These are phyloP conservation scores for Istiophorus platypterus DNA, from an alignment of 2,113 vertebrate genomes.

Conservation along the genomic window DNA sequence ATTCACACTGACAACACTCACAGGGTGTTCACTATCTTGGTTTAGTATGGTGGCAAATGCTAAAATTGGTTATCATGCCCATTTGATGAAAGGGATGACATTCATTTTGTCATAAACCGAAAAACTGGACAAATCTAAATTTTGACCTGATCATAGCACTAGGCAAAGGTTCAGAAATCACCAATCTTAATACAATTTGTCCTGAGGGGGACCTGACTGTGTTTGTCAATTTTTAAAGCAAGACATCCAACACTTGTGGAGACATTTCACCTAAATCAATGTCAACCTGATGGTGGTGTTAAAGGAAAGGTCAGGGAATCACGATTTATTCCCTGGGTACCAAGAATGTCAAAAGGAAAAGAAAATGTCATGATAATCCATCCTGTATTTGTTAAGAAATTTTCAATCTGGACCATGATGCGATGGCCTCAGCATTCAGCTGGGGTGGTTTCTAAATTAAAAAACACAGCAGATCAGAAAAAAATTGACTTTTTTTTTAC, in stretches of 20 bases:
- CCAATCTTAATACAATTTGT: too few relatives aligned
- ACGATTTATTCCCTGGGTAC: neutral
- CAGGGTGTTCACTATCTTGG: neutral
- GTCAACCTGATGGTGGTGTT: neutral
- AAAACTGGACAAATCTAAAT: neutral
- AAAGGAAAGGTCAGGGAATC: neutral
- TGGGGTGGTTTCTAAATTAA: constrained; percentile 15
- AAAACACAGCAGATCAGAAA: too few relatives aligned
- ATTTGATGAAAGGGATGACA: neutral
- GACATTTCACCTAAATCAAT: too few relatives aligned
- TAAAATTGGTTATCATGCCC: neutral
- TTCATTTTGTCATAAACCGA: neutral
- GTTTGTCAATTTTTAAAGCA: too few relatives aligned
- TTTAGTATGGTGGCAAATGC: neutral
- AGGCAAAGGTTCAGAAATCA: neutral
- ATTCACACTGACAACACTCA: neutral
- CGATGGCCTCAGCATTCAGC: constrained; percentile 16
- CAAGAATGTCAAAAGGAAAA: neutral
- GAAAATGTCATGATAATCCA: neutral
- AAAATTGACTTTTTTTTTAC: too few relatives aligned
- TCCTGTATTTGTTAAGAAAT: neutral
- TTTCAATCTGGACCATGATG: neutral
- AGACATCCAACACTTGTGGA: too few relatives aligned
- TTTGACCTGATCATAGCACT: neutral
- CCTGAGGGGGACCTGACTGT: too few relatives aligned